These are phyloP conservation scores for Acromyrmex charruanus DNA, from an alignment of 1,140 invertebrate genomes.

Conservation along the genomic window DNA sequence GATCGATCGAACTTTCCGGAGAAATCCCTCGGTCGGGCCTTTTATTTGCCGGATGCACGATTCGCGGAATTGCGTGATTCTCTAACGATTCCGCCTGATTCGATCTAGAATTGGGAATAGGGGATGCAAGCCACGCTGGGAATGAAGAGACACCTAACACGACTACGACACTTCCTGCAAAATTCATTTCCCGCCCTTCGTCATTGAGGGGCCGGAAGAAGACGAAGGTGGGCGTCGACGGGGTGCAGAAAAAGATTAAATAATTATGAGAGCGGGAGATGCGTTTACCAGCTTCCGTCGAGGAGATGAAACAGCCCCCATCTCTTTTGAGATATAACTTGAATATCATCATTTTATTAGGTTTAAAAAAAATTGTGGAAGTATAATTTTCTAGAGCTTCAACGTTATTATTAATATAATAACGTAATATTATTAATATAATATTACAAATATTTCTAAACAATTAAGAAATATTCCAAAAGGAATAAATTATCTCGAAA, in stretches of 20 bases:
- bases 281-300: conserved; percentile 24
- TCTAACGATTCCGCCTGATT: conserved; percentile 63
- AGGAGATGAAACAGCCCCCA: not conserved
- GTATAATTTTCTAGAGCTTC: not conserved
- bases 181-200: conserved; percentile 55
- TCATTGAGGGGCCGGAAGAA: conserved; percentile 33
- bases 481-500: not conserved
- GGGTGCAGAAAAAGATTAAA: conserved; percentile 42
- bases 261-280: conserved; percentile 33
- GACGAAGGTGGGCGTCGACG: not conserved
- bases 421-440: not conserved
- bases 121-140: not conserved
- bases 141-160: conserved; percentile 18
- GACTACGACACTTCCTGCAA: conserved; percentile 35
- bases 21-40: conserved; percentile 6
- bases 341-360: not conserved
- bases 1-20: conserved; percentile 61
- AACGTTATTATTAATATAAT: conserved; percentile 1
- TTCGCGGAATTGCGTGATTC: conserved; percentile 47
- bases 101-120: conserved; percentile 45
- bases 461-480: not conserved
- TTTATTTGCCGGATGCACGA: conserved; percentile 56
- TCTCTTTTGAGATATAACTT: not conserved
- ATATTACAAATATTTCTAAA: not conserved
- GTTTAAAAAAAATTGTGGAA: not conserved